Evolutionary conservation across 2,888 invertebrate genomes (phyloP).

Genomic region (Bimastos eiseni): DNA sequence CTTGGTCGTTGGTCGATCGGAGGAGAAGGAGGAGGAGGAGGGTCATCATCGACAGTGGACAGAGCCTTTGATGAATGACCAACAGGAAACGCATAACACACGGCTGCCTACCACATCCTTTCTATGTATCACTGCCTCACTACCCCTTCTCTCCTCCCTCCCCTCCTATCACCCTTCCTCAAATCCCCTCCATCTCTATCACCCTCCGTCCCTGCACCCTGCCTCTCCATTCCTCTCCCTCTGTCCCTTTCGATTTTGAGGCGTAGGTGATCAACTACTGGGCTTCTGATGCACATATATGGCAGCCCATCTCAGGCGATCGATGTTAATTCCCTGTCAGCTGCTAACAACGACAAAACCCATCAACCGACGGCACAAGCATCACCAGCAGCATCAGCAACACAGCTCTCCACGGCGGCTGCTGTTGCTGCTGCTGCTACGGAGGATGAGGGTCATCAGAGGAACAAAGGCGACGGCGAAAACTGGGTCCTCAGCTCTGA

Average conservation of each 20-base stretch:
- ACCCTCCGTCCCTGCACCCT: too few relatives aligned
- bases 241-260: not conserved
- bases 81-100: not conserved
- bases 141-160: not conserved
- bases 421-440: not conserved
- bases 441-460: not conserved
- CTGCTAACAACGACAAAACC: constrained; percentile 13
- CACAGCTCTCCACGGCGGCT: not conserved
- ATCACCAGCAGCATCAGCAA: not conserved
- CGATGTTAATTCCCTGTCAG: constrained; percentile 13
- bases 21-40: too few relatives aligned
- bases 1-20: not conserved
- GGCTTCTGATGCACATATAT: not conserved
- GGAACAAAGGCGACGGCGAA: not conserved
- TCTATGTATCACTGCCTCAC: not conserved
- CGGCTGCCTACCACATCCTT: not conserved
- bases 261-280: not conserved
- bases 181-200: too few relatives aligned
- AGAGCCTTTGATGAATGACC: not conserved
- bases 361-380: not conserved
- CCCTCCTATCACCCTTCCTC: not conserved
- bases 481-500: not conserved
- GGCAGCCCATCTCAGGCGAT: not conserved
- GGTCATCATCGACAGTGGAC: not conserved
- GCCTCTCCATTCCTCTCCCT: not conserved